Percentiles rank a stretch among this genome's conserved stretches.
phyloP scores from a whole-genome alignment of 2,797 vertebrate genomes.

The Florisuga fusca region DNA sequence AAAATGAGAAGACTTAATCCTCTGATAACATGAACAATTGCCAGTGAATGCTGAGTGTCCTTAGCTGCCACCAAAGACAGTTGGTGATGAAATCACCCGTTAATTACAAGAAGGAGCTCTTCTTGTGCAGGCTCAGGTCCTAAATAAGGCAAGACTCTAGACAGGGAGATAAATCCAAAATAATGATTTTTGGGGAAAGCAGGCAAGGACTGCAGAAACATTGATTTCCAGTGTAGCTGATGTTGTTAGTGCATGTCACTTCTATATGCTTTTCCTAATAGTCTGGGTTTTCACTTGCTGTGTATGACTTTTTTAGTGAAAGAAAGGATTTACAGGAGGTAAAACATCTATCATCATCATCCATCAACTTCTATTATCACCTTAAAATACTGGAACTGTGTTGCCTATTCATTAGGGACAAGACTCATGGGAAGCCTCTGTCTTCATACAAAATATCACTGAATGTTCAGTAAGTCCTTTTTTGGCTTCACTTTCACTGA shows the following conservation, averaged over 20 bases:
- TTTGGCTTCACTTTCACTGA: background rate
- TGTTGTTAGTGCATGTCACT: background rate
- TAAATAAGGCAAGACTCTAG: background rate
- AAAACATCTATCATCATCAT: background rate
- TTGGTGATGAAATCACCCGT: background rate
- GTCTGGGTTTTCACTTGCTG: background rate
- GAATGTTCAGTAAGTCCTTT: background rate
- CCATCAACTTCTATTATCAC: background rate
- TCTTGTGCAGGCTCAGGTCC: background rate
- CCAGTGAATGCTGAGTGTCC: background rate
- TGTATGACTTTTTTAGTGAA: background rate
- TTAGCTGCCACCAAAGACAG: background rate
- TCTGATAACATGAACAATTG: background rate
- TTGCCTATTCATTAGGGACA: background rate
- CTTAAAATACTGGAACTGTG: background rate
- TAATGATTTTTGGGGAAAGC: background rate
- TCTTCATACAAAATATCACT: background rate
- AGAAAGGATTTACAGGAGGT: background rate
- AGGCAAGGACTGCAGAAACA: background rate
- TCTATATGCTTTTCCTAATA: background rate
- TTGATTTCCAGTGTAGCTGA: background rate
- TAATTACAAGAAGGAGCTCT: background rate
- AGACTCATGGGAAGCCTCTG: background rate
- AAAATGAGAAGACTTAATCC: conserved; percentile 19
- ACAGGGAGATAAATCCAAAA: background rate